phyloP scores from a whole-genome alignment of 2,888 invertebrate genomes.

The Bellardia pandia region DNA sequence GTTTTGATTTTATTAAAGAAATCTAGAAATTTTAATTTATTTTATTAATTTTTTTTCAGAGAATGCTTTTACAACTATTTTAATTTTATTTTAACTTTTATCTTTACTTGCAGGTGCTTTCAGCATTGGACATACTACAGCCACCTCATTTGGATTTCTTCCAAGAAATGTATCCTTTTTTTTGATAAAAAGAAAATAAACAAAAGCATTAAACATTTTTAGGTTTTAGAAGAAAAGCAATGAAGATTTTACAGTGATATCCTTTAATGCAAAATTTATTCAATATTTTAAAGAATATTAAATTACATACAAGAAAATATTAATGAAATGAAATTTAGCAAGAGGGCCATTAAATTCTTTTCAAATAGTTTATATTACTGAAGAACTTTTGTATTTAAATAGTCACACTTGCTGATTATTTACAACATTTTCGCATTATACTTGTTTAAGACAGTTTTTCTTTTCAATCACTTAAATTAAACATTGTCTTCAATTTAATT shows the following conservation, averaged over 20 bases:
- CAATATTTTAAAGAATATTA: no score
- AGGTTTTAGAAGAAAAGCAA: not conserved
- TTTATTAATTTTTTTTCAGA: not conserved
- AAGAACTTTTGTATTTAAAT: no score
- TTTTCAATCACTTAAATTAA: no score
- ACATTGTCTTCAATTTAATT: no score
- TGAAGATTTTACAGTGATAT: not conserved
- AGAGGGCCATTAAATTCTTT: no score
- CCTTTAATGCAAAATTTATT: not conserved
- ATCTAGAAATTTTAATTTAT: not conserved
- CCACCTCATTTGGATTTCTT: conserved; percentile 99
- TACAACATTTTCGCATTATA: no score
- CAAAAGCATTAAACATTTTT: not conserved
- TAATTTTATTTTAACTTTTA: conserved; percentile 2
- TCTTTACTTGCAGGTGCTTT: conserved; percentile 91
- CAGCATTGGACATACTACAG: conserved; percentile 98
- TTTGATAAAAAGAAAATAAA: conserved; percentile 24
- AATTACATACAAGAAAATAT: no score
- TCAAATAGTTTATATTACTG: no score
- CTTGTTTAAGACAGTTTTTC: no score
- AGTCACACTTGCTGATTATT: no score
- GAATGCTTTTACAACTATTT: not conserved
- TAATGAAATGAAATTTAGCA: no score
- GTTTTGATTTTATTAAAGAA: not conserved
- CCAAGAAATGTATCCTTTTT: conserved; percentile 96